Conservation (phyloP, 2,113 vertebrate genomes). For the Sialia sialis region DNA sequence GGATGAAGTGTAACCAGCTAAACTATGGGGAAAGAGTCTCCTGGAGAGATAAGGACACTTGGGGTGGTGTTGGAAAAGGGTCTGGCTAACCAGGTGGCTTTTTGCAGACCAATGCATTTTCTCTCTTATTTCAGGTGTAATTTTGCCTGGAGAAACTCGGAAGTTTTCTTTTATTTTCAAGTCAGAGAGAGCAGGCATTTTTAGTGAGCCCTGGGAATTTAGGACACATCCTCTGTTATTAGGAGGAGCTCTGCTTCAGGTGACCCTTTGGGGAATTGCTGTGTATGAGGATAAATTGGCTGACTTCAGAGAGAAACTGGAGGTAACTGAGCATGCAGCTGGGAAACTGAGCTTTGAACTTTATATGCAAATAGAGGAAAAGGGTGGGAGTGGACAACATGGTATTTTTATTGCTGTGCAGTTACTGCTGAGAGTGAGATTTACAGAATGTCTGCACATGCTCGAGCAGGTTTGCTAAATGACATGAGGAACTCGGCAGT, state of each 20-base stretch:
- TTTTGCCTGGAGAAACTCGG: slow-evolving; percentile 79
- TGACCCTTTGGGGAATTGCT: slow-evolving; percentile 84
- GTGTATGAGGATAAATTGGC: slow-evolving; percentile 77
- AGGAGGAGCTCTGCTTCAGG: slow-evolving; percentile 83
- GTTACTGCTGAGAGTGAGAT: neutral
- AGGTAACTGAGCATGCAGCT: slow-evolving; percentile 72
- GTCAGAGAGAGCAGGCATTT: slow-evolving; percentile 77
- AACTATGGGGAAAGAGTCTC: neutral
- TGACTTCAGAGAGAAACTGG: slow-evolving; percentile 72
- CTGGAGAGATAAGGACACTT: neutral
- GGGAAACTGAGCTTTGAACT: neutral
- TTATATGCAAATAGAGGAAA: neutral
- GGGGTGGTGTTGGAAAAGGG: neutral
- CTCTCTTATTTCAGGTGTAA: slow-evolving; percentile 73
- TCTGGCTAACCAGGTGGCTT: neutral
- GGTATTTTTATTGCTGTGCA: slow-evolving; percentile 20
- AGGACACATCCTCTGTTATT: slow-evolving; percentile 86
- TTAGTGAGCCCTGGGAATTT: slow-evolving; percentile 86
- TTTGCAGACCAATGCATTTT: neutral
- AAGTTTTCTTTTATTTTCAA: slow-evolving; percentile 83
- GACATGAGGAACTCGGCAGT: neutral
- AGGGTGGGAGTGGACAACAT: neutral
- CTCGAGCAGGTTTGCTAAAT: neutral
- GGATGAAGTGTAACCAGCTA: neutral
- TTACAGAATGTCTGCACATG: neutral